Percentiles rank a stretch among this genome's conserved stretches.
phyloP scores from a whole-genome alignment of 2,113 vertebrate genomes.

The Lota lota region DNA sequence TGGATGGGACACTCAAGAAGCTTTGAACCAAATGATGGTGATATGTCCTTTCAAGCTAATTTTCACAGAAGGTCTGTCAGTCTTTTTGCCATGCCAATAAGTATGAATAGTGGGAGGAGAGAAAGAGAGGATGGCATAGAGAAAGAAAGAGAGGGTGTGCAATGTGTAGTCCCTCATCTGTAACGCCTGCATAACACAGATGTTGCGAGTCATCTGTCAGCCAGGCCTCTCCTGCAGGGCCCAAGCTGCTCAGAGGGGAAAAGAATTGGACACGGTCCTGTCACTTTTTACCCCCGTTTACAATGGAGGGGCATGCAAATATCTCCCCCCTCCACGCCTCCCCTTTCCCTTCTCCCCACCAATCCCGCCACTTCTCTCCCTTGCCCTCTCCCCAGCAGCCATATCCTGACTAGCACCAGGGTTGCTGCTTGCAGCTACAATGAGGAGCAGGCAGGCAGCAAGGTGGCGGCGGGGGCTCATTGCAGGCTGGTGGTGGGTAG shows the following conservation, averaged over 20 bases:
- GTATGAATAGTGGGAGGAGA: conserved; percentile 62
- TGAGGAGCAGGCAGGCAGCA: conserved; percentile 71
- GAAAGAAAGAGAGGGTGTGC: conserved; percentile 75
- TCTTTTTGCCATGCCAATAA: conserved; percentile 43
- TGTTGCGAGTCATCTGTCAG: conserved; percentile 99
- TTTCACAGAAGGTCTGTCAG: conserved; percentile 65
- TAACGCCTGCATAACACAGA: conserved; percentile 98
- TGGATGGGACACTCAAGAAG: conserved; percentile 43
- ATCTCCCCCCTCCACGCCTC: conserved; percentile 52
- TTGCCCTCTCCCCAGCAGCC: conserved; percentile 71
- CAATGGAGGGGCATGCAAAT: conserved; percentile 98
- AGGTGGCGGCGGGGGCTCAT: conserved; percentile 68
- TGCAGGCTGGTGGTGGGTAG: conserved; percentile 32
- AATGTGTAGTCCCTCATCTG: conserved; percentile 91
- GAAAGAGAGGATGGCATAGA: conserved; percentile 24
- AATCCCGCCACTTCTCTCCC: conserved; percentile 67
- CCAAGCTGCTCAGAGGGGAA: conserved; percentile 93
- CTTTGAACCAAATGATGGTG: conserved; percentile 59
- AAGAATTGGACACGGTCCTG: conserved; percentile 99
- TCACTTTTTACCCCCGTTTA: conserved; percentile 95
- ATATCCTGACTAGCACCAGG: conserved; percentile 90
- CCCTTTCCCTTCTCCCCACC: conserved; percentile 6
- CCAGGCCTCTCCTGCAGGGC: conserved; percentile 93
- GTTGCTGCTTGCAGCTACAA: conserved; percentile 73
- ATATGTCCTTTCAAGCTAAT: conserved; percentile 70